Base-by-base conservation (phyloP, 2,113 vertebrate genomes). In the Murina feae region DNA sequence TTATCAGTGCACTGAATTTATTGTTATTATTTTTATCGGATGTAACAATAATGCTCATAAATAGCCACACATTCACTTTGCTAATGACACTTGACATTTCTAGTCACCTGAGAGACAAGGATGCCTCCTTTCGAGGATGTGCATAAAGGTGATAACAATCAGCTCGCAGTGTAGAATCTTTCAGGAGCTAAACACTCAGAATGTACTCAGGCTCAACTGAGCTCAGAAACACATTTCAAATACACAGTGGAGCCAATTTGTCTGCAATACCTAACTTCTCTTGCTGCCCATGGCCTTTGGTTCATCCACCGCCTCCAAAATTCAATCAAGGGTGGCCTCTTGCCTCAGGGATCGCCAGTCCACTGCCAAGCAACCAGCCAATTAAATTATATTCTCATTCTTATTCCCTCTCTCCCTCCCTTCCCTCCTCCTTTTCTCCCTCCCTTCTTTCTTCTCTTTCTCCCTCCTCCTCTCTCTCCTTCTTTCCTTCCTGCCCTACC, bases 31-130 rank as follows among this genome's bases (percentile, higher is more conserved):
- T 84, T 87, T 42, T 74, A 66, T n/a, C n/a, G 16, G 35, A n/a
- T 66, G 51, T 87, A 71, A 88, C 88, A 93, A 39, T 20, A 44
- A 51, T 58, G 49, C 66, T 93, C 69, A 63, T 20, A 86, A 74
- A 78, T 51, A 39, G 12, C 37, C 37, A 60, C 25, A n/a, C 35
- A 25, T 58, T 88, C 78, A 75, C 76, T 93, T 39, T 49, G 72
- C 69, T 88, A 92, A 92, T 72, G 81, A 74, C 87, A 82, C 49
- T 23, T 74, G 91, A 75, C 6, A 16, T 87, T 81, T 87, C 84
- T 68, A 49, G 87, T 65, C 68, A 18, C 74, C 23, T 28, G 49
- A 88, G 86, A 42, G 55, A 49, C 42, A 23, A 76, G 25, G 49
- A 47, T 58, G 60, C 85, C 53, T 85, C n/a, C 69, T 83, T 90